Evolutionary conservation across 2,113 vertebrate genomes (phyloP).

Genomic region (Rutilus rutilus): DNA sequence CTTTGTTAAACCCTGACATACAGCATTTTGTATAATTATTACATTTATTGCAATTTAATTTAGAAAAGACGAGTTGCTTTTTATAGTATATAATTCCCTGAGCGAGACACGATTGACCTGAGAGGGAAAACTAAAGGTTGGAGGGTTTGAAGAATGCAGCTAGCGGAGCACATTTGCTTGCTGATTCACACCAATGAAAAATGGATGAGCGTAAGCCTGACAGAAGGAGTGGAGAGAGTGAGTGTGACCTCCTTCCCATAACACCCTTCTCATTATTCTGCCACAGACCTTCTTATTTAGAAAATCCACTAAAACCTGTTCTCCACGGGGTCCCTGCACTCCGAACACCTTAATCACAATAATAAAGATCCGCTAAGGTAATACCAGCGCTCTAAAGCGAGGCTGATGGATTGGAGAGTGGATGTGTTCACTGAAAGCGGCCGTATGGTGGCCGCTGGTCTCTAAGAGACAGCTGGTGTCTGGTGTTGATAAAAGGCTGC

Average conservation of each 20-base stretch:
- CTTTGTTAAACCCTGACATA: not conserved
- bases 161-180: constrained; percentile 69
- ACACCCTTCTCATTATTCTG: not conserved
- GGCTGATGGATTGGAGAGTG: no score
- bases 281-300: not conserved
- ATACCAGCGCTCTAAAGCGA: not conserved
- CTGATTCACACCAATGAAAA: constrained; percentile 77
- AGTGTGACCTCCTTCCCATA: constrained; percentile 8
- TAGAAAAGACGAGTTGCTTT: not conserved
- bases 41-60: not conserved
- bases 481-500: constrained; percentile 28
- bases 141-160: not conserved
- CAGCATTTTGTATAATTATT: not conserved
- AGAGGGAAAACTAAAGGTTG: not conserved
- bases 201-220: constrained; percentile 65
- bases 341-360: not conserved
- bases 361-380: not conserved
- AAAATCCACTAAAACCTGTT: constrained; percentile 18
- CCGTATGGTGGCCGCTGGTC: no score
- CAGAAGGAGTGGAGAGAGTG: not conserved
- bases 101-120: not conserved
- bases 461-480: constrained; percentile 24
- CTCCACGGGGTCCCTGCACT: not conserved
- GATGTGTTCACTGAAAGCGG: constrained; percentile 11
- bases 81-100: not conserved